Conservation (phyloP, 2,888 invertebrate genomes). For the Meganola albula region DNA sequence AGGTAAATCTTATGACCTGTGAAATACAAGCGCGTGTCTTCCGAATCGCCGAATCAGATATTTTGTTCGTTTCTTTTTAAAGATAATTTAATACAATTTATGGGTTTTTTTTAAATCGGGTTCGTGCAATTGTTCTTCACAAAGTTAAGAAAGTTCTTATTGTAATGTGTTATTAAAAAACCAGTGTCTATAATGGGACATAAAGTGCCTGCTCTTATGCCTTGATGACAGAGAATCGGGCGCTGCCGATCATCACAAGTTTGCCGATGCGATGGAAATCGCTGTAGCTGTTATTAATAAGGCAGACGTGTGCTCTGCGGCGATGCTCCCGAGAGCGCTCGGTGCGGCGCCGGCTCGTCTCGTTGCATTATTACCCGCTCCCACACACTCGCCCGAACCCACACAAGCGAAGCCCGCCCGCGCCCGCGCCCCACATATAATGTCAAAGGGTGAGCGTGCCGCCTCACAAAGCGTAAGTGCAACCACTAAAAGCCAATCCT, state of each 20-base stretch:
- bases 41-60: no score
- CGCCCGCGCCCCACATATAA: slow-evolving; percentile 60
- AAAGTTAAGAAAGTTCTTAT: no score
- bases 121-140: no score
- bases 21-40: no score
- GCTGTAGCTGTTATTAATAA: slow-evolving; percentile 60
- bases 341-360: slow-evolving; percentile 57
- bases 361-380: slow-evolving; percentile 52
- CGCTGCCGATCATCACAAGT: slow-evolving; percentile 18
- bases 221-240: no score
- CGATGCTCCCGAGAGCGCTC: slow-evolving; percentile 45
- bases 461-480: slow-evolving; percentile 78
- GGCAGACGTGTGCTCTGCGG: slow-evolving; percentile 23
- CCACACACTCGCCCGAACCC: slow-evolving; percentile 27
- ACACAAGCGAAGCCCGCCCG: slow-evolving; percentile 29
- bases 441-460: slow-evolving; percentile 76
- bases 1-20: no score
- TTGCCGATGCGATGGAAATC: slow-evolving; percentile 29
- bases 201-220: no score
- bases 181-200: no score
- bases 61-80: no score
- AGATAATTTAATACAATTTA: no score
- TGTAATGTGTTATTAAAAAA: no score
- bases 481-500: slow-evolving; percentile 79
- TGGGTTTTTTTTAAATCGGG: no score